These are phyloP conservation scores for Gavia stellata DNA, from an alignment of 2,113 vertebrate species.

Conservation along the genomic window DNA sequence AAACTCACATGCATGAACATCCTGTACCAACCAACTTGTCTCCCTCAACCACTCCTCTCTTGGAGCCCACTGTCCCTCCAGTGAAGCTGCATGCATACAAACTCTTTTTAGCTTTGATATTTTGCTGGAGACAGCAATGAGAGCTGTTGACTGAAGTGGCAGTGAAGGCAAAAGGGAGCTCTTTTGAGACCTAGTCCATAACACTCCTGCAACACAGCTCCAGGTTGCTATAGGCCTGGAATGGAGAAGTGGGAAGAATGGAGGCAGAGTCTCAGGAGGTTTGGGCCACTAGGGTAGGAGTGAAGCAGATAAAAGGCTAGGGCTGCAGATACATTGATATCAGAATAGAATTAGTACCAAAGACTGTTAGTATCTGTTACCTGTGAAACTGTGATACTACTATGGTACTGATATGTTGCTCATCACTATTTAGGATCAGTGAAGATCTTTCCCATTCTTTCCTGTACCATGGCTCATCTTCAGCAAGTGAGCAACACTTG, in stretches of 20 bases:
- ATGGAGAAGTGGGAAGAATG: not conserved
- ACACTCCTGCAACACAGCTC: not conserved
- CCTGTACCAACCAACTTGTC: not conserved
- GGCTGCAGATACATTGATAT: not conserved
- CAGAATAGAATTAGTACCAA: not conserved
- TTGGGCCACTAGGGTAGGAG: not conserved
- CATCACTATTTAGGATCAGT: not conserved
- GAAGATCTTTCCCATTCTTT: not conserved
- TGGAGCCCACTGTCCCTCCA: not conserved
- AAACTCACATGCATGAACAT: not conserved
- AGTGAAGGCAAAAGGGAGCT: not conserved
- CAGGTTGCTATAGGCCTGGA: not conserved
- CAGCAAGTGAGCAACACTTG: fast-evolving
- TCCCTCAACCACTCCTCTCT: not conserved
- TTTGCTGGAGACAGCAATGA: not conserved
- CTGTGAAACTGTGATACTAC: not conserved
- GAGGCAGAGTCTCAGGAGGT: not conserved
- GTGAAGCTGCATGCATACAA: not conserved
- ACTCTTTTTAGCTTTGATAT: not conserved
- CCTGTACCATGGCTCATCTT: not conserved
- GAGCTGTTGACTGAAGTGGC: not conserved
- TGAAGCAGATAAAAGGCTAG: not conserved
- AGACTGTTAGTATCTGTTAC: not conserved
- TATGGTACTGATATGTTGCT: not conserved
- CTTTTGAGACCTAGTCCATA: not conserved